Conservation (phyloP, 2,797 vertebrate genomes). For the Danionella dracula region DNA sequence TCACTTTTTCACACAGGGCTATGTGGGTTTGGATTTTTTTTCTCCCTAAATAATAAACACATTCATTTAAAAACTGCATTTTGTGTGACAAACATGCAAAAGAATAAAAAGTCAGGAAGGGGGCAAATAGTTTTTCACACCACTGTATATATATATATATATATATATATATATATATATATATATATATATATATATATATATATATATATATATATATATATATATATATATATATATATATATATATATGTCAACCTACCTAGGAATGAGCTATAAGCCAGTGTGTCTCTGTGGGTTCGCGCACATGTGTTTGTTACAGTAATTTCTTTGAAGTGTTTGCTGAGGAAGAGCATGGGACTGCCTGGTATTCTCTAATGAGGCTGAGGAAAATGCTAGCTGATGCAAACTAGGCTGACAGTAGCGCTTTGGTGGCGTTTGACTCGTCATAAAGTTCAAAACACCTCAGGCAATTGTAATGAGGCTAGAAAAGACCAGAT, state of each 20-base stretch:
- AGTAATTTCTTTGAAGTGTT: constrained; percentile 40
- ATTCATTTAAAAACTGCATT: no score
- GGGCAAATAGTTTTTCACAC: no score
- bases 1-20: no score
- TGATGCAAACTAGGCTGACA: constrained; percentile 47
- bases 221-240: no score
- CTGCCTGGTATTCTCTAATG: constrained; percentile 43
- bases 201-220: no score
- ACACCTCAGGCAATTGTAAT: constrained; percentile 59
- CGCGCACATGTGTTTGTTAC: constrained; percentile 7
- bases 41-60: no score
- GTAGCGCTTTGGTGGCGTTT: constrained; percentile 55
- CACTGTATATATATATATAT: no score
- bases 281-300: neutral
- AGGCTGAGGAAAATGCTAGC: constrained; percentile 32
- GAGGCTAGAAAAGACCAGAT: constrained; percentile 54
- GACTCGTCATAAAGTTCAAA: constrained; percentile 70
- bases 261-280: neutral
- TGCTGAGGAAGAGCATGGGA: constrained; percentile 26
- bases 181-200: no score
- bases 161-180: no score
- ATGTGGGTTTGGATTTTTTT: no score
- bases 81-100: no score
- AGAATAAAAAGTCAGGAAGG: no score
- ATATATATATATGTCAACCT: constrained; percentile 12